Base-by-base conservation (phyloP, 2,113 vertebrate genomes). In the Parus major region DNA sequence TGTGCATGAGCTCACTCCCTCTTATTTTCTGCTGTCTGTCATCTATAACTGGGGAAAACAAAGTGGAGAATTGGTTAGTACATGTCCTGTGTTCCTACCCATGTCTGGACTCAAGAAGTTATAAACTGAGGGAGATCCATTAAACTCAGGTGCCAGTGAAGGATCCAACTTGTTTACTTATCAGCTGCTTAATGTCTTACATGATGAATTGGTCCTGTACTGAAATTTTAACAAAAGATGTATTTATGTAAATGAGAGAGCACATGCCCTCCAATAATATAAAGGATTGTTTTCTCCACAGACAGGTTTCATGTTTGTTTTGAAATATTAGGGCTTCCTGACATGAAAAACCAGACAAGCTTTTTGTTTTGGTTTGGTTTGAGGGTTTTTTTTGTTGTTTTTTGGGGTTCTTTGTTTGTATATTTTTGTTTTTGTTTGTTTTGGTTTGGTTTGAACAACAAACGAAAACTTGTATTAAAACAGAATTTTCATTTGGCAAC, bases 201-300 rank as follows among this genome's bases (percentile, higher is more conserved):
- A 82, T 82, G 82, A 91, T 72, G 21, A 87, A 79, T 82, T 46
- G n/a, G 63, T 87, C 66, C 50, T 85, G n/a, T 47, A 61, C 49
- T 59, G 86, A 90, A 59, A 88, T 64, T 39, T 65, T 91, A 92
- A 88, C 69, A 90, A 82, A 79, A 91, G 27, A 86, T 65, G 21
- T 72, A 80, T 92, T 97, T 87, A 95, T 94, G 91, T 75, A 95
- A 92, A 96, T 73, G 39, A 60, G 44, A 68, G 25, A 5, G 12
- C 0, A 0, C 24, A 15, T 31, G 44, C 33, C 88, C 71, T 93
- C 41, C 71, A 55, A 3, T 22, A 39, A 75, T 85, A 59, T 53
- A 78, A 93, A 71, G 20, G 31, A 52, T 35, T 86, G n/a, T 63
- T 87, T 79, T 70, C 84, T 69, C 47, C 55, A 64, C 15, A 92